Evolutionary conservation across 53 echinoderm and acorn worm species (phyloP).

Genomic region (Henricia sp.): DNA sequence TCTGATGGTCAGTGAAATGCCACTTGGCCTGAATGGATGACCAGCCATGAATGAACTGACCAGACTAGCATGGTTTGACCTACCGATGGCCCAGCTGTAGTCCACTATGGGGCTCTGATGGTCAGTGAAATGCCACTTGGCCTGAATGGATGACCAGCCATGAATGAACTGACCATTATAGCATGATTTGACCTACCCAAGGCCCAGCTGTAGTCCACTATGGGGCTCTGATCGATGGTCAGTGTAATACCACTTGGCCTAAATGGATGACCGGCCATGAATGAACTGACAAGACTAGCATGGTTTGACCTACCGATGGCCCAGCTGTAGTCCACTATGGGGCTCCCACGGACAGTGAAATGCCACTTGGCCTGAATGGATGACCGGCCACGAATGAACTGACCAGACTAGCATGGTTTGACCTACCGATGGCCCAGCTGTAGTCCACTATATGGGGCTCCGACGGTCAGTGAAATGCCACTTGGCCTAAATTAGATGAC

Average conservation of each 20-base stretch:
- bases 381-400: constrained; percentile 62
- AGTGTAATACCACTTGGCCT: background rate
- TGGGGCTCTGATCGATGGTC: too few relatives aligned
- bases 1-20: too few relatives aligned
- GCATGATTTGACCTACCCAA: too few relatives aligned
- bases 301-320: background rate
- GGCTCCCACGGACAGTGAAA: constrained; percentile 62
- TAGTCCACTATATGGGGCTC: constrained; percentile 69
- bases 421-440: constrained; percentile 49
- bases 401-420: background rate
- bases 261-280: background rate
- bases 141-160: too few relatives aligned
- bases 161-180: too few relatives aligned
- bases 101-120: too few relatives aligned
- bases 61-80: too few relatives aligned
- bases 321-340: constrained; percentile 69
- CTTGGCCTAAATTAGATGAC: constrained; percentile 64
- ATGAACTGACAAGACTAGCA: background rate
- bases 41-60: too few relatives aligned
- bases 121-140: too few relatives aligned
- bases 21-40: too few relatives aligned
- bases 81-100: too few relatives aligned
- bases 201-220: too few relatives aligned
- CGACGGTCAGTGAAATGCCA: constrained; percentile 65
- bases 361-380: constrained; percentile 69